phyloP scores from a whole-genome alignment of 2,113 vertebrate species.

The Panurus biarmicus region DNA sequence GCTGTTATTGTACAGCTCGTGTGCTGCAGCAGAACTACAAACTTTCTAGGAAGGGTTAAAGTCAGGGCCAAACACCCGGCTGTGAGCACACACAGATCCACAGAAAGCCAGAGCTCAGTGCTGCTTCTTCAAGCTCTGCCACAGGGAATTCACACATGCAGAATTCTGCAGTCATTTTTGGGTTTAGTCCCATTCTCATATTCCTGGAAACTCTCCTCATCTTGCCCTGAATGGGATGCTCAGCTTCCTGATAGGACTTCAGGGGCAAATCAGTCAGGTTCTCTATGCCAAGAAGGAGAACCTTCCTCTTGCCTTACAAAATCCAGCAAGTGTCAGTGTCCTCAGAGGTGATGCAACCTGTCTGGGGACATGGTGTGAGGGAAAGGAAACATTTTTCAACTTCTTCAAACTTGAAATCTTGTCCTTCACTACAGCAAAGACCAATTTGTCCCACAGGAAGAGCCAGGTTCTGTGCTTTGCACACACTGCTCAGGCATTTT shows the following conservation, averaged over 20 bases:
- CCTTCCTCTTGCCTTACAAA: not conserved
- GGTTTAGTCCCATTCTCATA: not conserved
- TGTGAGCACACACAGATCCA: not conserved
- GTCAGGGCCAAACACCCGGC: not conserved
- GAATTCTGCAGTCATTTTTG: not conserved
- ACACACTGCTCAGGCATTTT: not conserved
- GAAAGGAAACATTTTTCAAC: not conserved
- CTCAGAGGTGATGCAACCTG: not conserved
- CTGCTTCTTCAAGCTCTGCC: not conserved
- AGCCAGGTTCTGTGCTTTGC: not conserved
- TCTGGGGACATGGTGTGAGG: not conserved
- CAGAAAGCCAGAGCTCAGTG: rapidly evolving
- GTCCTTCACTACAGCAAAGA: not conserved
- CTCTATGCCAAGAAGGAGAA: not conserved
- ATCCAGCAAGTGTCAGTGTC: not conserved
- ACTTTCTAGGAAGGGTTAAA: slow-evolving; percentile 57
- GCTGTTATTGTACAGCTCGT: not conserved
- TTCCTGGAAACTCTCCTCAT: not conserved
- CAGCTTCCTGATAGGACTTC: not conserved
- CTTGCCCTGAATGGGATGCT: not conserved
- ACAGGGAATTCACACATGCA: not conserved
- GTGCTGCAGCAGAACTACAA: not conserved
- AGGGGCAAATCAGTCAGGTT: not conserved
- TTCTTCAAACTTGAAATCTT: not conserved
- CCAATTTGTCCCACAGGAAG: not conserved